Evolutionary conservation across 2,113 vertebrate species (phyloP).

Genomic region (Tyto alba): DNA sequence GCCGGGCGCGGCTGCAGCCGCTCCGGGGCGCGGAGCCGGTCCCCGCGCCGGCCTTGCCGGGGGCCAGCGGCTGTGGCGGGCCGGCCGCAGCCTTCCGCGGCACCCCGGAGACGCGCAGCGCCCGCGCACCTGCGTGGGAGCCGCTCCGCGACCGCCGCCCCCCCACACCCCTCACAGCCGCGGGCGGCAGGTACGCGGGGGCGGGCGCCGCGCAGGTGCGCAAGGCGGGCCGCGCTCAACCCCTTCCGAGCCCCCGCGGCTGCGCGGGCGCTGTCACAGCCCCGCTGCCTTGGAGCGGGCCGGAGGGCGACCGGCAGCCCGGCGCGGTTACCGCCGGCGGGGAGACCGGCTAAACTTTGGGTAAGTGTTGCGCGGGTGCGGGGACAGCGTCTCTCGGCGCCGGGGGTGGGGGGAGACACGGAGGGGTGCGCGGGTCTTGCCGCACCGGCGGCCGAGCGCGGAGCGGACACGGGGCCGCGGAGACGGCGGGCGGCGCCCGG

Average conservation of each 20-base stretch:
- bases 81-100: not conserved
- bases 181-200: not conserved
- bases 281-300: not conserved
- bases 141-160: not conserved
- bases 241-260: not conserved
- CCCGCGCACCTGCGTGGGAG: slow-evolving; percentile 13
- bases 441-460: not conserved
- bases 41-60: not conserved
- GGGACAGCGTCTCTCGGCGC: not conserved
- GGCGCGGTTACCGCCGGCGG: not conserved
- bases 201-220: not conserved
- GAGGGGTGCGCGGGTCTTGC: not conserved
- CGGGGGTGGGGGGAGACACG: too few species aligned
- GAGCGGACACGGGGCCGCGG: not conserved
- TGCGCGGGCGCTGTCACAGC: not conserved
- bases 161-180: not conserved
- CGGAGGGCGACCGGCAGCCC: not conserved
- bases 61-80: not conserved
- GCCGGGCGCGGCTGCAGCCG: not conserved
- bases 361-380: not conserved
- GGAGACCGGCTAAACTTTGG: not conserved
- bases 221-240: not conserved
- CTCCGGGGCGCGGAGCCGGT: not conserved
- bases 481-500: not conserved
- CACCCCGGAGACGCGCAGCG: not conserved